A percentile compares a stretch with the other conserved stretches of the same genome.
These are phyloP conservation scores for Lateolabrax maculatus DNA, from an alignment of 2,797 vertebrate genomes.

Conservation along the genomic window DNA sequence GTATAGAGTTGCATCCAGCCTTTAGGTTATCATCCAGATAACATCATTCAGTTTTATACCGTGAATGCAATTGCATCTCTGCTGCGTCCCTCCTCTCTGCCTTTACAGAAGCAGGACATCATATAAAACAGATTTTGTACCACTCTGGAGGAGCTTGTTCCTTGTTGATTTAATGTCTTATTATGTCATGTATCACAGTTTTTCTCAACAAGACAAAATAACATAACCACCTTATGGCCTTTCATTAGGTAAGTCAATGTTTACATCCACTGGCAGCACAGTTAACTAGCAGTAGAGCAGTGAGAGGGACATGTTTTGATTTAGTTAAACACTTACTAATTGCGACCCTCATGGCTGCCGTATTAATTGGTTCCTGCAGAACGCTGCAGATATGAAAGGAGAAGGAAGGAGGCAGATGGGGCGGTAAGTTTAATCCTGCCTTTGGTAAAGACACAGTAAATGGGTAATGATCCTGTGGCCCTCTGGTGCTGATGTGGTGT, in stretches of 20 bases:
- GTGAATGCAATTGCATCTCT: constrained; percentile 9
- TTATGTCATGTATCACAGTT: constrained; percentile 1
- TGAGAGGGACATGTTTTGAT: constrained; percentile 69
- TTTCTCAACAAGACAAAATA: constrained; percentile 31
- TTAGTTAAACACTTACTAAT: constrained; percentile 77
- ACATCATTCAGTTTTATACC: constrained; percentile 60
- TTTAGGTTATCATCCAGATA: constrained; percentile 80
- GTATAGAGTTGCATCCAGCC: constrained; percentile 72
- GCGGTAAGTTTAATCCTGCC: constrained; percentile 62
- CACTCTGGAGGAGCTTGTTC: constrained; percentile 4
- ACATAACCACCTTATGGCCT: constrained; percentile 25
- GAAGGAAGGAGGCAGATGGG: constrained; percentile 67
- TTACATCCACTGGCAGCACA: constrained; percentile 45
- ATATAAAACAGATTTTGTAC: constrained; percentile 19
- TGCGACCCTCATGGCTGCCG: constrained; percentile 68
- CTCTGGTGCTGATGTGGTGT: constrained; percentile 78
- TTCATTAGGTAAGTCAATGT: constrained; percentile 58
- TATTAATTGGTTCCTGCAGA: constrained; percentile 78
- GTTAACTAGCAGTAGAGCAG: constrained; percentile 38
- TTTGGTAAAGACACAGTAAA: constrained; percentile 68
- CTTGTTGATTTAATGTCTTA: constrained; percentile 9
- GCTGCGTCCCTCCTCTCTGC: constrained; percentile 15
- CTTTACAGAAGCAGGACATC: constrained; percentile 24
- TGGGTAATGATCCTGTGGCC: constrained; percentile 76
- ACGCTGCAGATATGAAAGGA: constrained; percentile 35